A percentile compares a stretch with the other conserved stretches of the same genome.
Evolutionary conservation across 2,797 vertebrate genomes (phyloP).

Genomic region (Glyptemys insculpta): DNA sequence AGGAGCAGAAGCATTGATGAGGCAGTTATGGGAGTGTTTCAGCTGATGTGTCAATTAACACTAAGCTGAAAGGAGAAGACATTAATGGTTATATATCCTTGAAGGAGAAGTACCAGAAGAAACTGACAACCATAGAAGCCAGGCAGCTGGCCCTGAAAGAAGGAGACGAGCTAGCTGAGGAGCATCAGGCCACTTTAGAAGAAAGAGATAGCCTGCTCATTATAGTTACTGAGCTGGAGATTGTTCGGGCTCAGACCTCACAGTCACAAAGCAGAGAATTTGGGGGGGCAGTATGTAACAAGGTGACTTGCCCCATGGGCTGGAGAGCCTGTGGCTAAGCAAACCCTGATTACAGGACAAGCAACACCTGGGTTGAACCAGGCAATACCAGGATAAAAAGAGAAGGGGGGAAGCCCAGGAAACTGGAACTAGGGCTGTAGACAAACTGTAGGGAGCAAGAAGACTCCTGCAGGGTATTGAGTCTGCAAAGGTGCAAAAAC

Average conservation of each 20-base stretch:
- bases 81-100: too few relatives aligned
- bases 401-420: not conserved
- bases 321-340: not conserved
- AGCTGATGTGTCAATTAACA: not conserved
- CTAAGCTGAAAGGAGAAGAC: not conserved
- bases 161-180: not conserved
- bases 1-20: not conserved
- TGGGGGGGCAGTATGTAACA: not conserved
- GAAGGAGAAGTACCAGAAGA: not conserved
- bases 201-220: not conserved
- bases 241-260: not conserved
- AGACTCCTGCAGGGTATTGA: not conserved
- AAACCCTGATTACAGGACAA: not conserved
- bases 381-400: not conserved
- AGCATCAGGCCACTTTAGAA: not conserved
- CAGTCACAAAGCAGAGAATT: not conserved
- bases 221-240: not conserved
- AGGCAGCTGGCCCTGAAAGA: not conserved
- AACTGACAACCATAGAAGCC: not conserved
- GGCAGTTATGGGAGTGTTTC: not conserved
- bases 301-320: not conserved
- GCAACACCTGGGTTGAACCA: not conserved
- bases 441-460: not conserved
- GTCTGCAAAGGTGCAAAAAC: not conserved
- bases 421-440: not conserved